Evolutionary conservation across 2,888 invertebrate species (phyloP).

Genomic region (Agelastica alni): DNA sequence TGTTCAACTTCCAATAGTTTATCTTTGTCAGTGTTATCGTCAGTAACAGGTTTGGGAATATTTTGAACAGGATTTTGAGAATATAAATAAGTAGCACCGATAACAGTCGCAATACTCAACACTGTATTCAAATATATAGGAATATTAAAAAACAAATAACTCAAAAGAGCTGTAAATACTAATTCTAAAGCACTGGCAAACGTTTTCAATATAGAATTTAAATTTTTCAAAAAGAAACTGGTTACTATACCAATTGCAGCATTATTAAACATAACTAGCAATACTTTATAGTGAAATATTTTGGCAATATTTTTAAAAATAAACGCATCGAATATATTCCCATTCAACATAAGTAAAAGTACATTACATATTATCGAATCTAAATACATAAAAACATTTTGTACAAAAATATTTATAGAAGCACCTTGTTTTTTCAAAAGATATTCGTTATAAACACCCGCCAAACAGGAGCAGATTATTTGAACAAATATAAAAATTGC

Average conservation of each 20-base stretch:
- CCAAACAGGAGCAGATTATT: slow-evolving; percentile 89
- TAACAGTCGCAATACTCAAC: slow-evolving; percentile 80
- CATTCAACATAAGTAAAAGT: slow-evolving; percentile 70
- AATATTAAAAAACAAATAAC: slow-evolving; percentile 84
- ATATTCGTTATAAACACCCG: slow-evolving; percentile 96
- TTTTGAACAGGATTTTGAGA: slow-evolving; percentile 86
- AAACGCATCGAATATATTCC: slow-evolving; percentile 67
- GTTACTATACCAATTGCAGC: slow-evolving; percentile 91
- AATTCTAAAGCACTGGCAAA: slow-evolving; percentile 94
- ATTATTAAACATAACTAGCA: slow-evolving; percentile 85
- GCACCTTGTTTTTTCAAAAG: slow-evolving; percentile 84
- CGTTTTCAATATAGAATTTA: slow-evolving; percentile 94
- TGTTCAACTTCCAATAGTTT: slow-evolving; percentile 27
- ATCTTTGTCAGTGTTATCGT: slow-evolving; percentile 18
- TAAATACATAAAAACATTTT: slow-evolving; percentile 94
- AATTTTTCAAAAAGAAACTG: slow-evolving; percentile 87
- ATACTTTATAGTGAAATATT: slow-evolving; percentile 70
- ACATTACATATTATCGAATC: slow-evolving; percentile 92
- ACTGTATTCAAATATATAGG: slow-evolving; percentile 82
- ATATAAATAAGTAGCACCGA: slow-evolving; percentile 82
- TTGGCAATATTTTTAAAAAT: slow-evolving; percentile 60
- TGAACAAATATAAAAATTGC: slow-evolving; percentile 73
- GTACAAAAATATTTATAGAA: slow-evolving; percentile 86
- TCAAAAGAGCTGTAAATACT: slow-evolving; percentile 85
- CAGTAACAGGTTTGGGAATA: slow-evolving; percentile 38